These are phyloP conservation scores for Leuctra nigra DNA, from an alignment of 2,888 invertebrate species.

Conservation along the genomic window DNA sequence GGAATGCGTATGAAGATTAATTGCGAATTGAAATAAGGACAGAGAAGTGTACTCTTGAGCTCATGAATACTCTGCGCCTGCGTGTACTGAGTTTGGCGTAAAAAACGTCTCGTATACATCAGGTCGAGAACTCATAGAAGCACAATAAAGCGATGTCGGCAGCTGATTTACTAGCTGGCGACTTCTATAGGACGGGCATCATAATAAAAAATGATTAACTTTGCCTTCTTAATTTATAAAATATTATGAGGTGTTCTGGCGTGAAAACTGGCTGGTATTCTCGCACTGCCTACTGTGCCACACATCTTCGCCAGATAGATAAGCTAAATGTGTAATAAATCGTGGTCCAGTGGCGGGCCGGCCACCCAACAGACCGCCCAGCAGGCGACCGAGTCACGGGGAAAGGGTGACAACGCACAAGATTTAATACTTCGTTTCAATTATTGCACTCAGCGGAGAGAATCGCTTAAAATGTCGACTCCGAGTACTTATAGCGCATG, in stretches of 20 bases:
- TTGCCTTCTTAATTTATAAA: slow-evolving; percentile 9
- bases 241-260: slow-evolving; percentile 7
- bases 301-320: background rate
- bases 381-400: background rate
- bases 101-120: too few relatives aligned
- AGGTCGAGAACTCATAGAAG: too few relatives aligned
- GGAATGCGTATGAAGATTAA: too few relatives aligned
- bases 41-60: too few relatives aligned
- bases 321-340: background rate
- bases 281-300: background rate
- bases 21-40: too few relatives aligned
- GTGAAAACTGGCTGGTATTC: background rate
- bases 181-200: background rate
- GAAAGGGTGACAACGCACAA: background rate
- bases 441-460: too few relatives aligned
- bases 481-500: too few relatives aligned
- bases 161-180: slow-evolving; percentile 1
- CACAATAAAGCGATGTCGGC: too few relatives aligned
- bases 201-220: background rate
- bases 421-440: slow-evolving; percentile 10
- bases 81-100: too few relatives aligned
- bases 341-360: background rate
- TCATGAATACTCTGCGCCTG: too few relatives aligned
- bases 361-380: background rate
- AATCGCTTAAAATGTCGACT: too few relatives aligned